Conservation (phyloP, 1,140 invertebrate genomes). For the Lepeophtheirus salmonis region DNA sequence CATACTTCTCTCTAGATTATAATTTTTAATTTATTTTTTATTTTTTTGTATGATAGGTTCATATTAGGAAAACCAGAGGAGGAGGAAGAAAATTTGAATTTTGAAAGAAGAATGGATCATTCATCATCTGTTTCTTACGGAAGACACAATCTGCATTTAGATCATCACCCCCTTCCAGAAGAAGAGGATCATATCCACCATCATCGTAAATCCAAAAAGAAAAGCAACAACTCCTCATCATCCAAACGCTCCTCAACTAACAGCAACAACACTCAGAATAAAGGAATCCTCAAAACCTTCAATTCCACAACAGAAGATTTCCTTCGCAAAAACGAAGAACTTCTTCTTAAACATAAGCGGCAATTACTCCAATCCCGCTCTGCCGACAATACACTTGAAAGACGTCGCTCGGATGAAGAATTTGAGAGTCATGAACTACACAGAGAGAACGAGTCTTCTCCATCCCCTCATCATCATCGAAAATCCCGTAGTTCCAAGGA, state of each 20-base stretch:
- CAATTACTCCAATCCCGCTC: neutral
- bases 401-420: neutral
- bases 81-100: neutral
- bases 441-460: neutral
- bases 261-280: neutral
- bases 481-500: neutral
- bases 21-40: neutral
- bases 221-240: neutral
- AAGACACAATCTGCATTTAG: neutral
- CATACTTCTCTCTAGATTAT: too few relatives aligned
- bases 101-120: neutral
- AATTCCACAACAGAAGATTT: constrained; percentile 2
- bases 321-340: neutral
- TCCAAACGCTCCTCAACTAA: neutral
- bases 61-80: neutral
- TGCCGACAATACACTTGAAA: neutral
- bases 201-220: neutral
- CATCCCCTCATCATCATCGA: neutral
- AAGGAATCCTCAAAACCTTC: constrained; percentile 11
- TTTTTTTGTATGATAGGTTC: neutral
- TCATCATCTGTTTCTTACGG: neutral
- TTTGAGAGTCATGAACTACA: too few relatives aligned
- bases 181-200: neutral
- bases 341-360: neutral
- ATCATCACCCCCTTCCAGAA: neutral